Conservation (phyloP, 2,113 vertebrate genomes). For the Phylloscopus whistleri region DNA sequence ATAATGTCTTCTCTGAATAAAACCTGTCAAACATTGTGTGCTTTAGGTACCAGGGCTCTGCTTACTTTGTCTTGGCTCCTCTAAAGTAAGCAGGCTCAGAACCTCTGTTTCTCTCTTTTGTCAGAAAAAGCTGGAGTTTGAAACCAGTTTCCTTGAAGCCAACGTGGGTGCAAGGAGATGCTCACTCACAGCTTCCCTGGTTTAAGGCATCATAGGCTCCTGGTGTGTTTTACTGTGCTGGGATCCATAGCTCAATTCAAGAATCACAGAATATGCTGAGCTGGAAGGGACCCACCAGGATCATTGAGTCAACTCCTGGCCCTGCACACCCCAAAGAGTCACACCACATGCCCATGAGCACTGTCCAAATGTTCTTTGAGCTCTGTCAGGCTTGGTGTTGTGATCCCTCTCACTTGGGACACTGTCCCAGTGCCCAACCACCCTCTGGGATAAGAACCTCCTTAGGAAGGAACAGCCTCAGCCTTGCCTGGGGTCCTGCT, state of each 20-base stretch:
- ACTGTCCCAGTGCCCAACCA: background rate
- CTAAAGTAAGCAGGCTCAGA: background rate
- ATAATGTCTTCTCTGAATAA: background rate
- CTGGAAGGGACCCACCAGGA: background rate
- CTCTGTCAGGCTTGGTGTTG: background rate
- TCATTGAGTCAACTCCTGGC: fast-evolving
- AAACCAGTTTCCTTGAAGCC: background rate
- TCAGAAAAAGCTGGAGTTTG: background rate
- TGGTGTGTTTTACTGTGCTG: background rate
- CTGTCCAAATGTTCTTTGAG: background rate
- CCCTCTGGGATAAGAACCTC: background rate
- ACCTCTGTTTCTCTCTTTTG: background rate
- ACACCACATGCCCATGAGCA: background rate
- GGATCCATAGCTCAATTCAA: fast-evolving
- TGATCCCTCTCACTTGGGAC: background rate
- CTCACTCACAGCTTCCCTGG: background rate
- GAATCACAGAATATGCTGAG: background rate
- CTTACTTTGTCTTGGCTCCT: background rate
- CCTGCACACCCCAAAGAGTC: background rate
- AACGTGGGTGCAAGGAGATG: background rate
- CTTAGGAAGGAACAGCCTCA: background rate
- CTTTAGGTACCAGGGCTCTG: fast-evolving
- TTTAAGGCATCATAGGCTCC: background rate
- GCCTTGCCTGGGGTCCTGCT: background rate
- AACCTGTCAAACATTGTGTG: background rate